These are phyloP conservation scores for Apamea anceps DNA, from an alignment of 2,888 invertebrate species.

Conservation along the genomic window DNA sequence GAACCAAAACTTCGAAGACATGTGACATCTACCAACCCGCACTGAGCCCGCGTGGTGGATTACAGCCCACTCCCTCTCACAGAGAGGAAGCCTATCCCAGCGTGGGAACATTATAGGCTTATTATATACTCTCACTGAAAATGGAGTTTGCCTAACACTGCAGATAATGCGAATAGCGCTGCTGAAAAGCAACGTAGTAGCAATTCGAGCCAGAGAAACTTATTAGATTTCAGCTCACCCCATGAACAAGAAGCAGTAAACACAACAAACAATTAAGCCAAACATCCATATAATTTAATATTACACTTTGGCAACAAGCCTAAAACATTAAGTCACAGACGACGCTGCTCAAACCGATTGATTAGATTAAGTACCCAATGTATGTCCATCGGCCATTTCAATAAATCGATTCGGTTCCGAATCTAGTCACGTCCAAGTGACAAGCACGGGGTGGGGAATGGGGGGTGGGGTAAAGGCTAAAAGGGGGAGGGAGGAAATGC, in stretches of 20 bases:
- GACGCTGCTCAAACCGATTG: constrained; percentile 60
- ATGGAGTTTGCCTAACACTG: not conserved
- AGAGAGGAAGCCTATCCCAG: too few species aligned
- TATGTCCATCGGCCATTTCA: constrained; percentile 75
- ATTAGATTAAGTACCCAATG: constrained; percentile 70
- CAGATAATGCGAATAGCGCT: not conserved
- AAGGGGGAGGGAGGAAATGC: constrained; percentile 55
- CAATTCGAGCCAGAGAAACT: not conserved
- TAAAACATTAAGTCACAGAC: constrained; percentile 39
- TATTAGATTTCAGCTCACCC: not conserved
- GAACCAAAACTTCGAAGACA: too few species aligned
- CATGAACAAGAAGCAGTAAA: constrained; percentile 16
- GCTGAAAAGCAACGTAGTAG: not conserved
- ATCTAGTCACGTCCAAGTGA: constrained; percentile 78
- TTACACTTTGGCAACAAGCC: constrained; percentile 51
- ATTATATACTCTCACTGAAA: too few species aligned
- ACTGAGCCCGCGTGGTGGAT: too few species aligned
- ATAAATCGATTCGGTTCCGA: constrained; percentile 76
- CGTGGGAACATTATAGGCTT: too few species aligned
- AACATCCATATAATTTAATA: constrained; percentile 46
- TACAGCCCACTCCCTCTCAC: too few species aligned
- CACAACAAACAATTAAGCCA: constrained; percentile 40
- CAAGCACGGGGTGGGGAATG: constrained; percentile 54
- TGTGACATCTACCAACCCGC: too few species aligned
- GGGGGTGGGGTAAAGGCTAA: constrained; percentile 45